Conservation (phyloP, 2,797 vertebrate species). For the Anomalospiza imberbis region DNA sequence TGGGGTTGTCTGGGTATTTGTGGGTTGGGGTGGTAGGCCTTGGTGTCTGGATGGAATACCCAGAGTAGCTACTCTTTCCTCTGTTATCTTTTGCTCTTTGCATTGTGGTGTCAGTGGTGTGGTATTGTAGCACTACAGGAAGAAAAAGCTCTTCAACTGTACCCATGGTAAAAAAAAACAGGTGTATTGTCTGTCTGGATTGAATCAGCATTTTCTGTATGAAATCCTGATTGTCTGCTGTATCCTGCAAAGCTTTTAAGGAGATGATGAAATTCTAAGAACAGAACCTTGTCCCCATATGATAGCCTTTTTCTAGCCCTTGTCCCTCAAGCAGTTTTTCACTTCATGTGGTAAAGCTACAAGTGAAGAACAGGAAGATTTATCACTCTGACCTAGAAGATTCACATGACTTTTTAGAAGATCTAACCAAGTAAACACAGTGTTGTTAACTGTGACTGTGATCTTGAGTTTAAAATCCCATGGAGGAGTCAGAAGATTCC, state of each 20-base stretch:
- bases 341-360: not conserved
- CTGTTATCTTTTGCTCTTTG: not conserved
- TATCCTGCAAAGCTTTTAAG: not conserved
- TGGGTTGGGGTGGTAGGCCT: rapidly evolving
- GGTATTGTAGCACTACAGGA: not conserved
- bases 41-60: not conserved
- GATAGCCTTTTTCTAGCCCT: not conserved
- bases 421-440: not conserved
- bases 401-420: not conserved
- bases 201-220: not conserved
- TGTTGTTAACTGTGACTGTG: not conserved
- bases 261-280: not conserved
- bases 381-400: not conserved
- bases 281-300: not conserved
- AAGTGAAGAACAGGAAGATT: not conserved
- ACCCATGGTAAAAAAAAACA: not conserved
- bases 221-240: not conserved
- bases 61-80: not conserved
- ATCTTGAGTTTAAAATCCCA: not conserved
- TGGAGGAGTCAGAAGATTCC: not conserved
- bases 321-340: not conserved
- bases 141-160: not conserved
- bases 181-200: not conserved
- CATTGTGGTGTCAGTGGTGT: not conserved
- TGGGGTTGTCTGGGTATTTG: not conserved